A percentile compares a stretch with the other conserved stretches of the same genome.
phyloP scores from a whole-genome alignment of 2,113 vertebrate genomes.

The Bubo blakistoni region DNA sequence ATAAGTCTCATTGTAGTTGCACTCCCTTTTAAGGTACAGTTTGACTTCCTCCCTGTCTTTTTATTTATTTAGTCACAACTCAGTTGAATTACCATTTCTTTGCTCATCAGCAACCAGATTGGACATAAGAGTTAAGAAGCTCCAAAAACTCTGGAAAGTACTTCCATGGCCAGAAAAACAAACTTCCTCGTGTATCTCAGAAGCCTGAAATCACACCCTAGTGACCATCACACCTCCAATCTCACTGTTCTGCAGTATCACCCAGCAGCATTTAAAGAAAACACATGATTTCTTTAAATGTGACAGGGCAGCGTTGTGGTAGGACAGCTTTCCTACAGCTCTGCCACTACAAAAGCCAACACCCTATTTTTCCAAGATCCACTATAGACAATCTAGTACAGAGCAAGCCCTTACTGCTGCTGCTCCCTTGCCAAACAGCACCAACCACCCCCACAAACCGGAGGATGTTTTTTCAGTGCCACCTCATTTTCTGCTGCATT shows the following conservation, averaged over 20 bases:
- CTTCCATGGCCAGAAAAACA: not conserved
- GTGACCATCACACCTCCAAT: rapidly evolving
- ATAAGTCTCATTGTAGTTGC: not conserved
- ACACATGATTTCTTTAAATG: not conserved
- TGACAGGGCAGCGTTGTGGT: not conserved
- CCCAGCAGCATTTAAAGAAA: not conserved
- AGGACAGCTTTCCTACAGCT: not conserved
- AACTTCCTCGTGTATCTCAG: not conserved
- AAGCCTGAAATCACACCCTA: not conserved
- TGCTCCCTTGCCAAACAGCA: not conserved
- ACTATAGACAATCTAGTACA: too few species aligned
- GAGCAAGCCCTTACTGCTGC: not conserved
- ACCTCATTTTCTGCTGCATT: not conserved
- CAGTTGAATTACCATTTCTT: not conserved
- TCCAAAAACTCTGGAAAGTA: not conserved
- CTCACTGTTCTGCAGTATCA: rapidly evolving
- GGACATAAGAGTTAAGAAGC: not conserved
- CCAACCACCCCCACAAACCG: not conserved
- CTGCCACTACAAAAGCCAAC: not conserved
- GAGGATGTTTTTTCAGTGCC: not conserved
- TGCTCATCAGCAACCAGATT: not conserved
- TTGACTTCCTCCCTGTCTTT: not conserved
- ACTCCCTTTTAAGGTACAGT: not conserved
- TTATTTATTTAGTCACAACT: conserved; percentile 32
- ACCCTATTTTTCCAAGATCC: not conserved